These are phyloP conservation scores for Chesias legatella DNA, from an alignment of 2,888 invertebrate species.

Conservation along the genomic window DNA sequence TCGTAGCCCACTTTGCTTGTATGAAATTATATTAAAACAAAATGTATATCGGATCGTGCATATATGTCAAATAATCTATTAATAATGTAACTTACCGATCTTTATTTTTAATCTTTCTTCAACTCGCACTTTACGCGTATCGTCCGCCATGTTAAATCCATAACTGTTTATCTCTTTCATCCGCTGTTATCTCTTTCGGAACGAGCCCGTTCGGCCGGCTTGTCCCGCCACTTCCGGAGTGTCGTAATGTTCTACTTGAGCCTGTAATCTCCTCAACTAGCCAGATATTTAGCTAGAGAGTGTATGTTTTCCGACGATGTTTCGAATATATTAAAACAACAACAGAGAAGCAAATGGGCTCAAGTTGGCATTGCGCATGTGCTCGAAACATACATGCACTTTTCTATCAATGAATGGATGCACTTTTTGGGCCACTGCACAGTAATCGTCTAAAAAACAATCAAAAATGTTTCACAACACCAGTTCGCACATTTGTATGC, in stretches of 20 bases:
- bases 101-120: slow-evolving; percentile 96
- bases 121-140: slow-evolving; percentile 93
- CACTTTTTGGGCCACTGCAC: slow-evolving; percentile 48
- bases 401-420: slow-evolving; percentile 73
- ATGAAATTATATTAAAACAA: not conserved
- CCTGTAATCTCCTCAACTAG: slow-evolving; percentile 54
- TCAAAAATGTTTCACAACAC: slow-evolving; percentile 8
- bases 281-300: slow-evolving; percentile 45
- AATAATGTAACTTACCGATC: slow-evolving; percentile 87
- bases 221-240: slow-evolving; percentile 79
- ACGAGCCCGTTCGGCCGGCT: slow-evolving; percentile 77
- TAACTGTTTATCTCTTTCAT: slow-evolving; percentile 84
- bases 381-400: slow-evolving; percentile 59
- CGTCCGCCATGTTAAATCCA: slow-evolving; percentile 96
- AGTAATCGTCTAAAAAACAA: slow-evolving; percentile 29
- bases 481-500: slow-evolving; percentile 7
- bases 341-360: slow-evolving; percentile 42
- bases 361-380: slow-evolving; percentile 69
- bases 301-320: slow-evolving; percentile 42
- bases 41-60: slow-evolving; percentile 7
- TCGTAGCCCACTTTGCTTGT: not conserved
- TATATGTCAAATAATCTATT: slow-evolving; percentile 25
- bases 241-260: slow-evolving; percentile 78
- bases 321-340: slow-evolving; percentile 37
- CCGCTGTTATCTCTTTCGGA: slow-evolving; percentile 80